Conservation (phyloP, 1,140 invertebrate species). For the Apolygus lucorum region DNA sequence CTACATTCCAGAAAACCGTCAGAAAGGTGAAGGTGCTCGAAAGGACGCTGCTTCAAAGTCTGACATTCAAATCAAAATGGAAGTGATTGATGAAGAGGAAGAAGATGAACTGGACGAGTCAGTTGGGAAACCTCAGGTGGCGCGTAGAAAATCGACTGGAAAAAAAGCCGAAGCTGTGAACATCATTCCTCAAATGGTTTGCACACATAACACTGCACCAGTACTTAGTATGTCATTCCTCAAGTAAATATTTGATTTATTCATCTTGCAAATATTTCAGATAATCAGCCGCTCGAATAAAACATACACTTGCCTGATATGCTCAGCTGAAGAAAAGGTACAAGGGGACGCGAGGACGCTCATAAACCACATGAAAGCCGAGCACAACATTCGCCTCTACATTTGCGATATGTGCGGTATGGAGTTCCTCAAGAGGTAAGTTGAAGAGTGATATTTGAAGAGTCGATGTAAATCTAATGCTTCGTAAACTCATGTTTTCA, state of each 20-base stretch:
- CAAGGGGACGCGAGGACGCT: conserved; percentile 49
- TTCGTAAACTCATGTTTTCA: not conserved
- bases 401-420: conserved; percentile 62
- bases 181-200: conserved; percentile 32
- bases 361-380: conserved; percentile 49
- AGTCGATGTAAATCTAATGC: too few species aligned
- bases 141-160: conserved; percentile 8
- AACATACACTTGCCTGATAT: conserved; percentile 51
- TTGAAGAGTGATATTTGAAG: not conserved
- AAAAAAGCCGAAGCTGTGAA: not conserved
- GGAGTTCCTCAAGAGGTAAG: conserved; percentile 48
- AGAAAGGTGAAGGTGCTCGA: conserved; percentile 3
- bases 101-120: conserved; percentile 26
- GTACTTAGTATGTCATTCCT: too few species aligned
- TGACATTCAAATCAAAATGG: conserved; percentile 25
- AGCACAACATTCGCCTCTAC: conserved; percentile 53
- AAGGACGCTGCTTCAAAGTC: not conserved
- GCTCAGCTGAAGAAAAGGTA: conserved; percentile 42
- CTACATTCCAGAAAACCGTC: conserved; percentile 8
- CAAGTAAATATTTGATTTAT: too few species aligned
- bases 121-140: conserved; percentile 4
- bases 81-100: conserved; percentile 26
- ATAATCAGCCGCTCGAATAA: conserved; percentile 45
- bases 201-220: too few species aligned
- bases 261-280: too few species aligned